Evolutionary conservation across 2,797 vertebrate species (phyloP).

Genomic region (Anguilla megastoma): DNA sequence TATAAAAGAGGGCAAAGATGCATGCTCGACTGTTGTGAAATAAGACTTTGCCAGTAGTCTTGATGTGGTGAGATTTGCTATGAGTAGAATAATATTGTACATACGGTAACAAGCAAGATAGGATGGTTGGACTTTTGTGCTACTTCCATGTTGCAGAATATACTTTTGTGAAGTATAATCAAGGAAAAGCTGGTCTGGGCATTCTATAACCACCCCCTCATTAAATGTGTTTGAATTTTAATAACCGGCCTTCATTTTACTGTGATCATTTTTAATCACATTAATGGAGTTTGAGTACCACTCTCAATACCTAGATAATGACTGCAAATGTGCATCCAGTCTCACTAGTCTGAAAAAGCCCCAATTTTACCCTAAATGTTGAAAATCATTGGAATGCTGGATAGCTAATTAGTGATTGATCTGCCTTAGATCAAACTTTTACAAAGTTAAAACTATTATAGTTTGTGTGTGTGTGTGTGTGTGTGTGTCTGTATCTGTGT

Average conservation of each 20-base stretch:
- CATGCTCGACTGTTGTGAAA: background rate
- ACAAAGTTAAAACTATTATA: constrained; percentile 18
- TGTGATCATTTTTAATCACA: constrained; percentile 53
- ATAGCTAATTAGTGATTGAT: constrained; percentile 17
- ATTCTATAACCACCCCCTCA: constrained; percentile 22
- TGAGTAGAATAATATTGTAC: background rate
- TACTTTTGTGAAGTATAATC: constrained; percentile 25
- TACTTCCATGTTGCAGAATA: constrained; percentile 18
- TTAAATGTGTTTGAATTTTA: constrained; percentile 36
- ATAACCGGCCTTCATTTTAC: constrained; percentile 20
- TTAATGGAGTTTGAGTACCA: constrained; percentile 67
- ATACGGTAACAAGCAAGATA: background rate
- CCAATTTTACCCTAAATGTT: constrained; percentile 21
- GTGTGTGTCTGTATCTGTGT: background rate
- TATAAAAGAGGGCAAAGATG: background rate
- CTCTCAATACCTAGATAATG: constrained; percentile 59
- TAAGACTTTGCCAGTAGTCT: background rate
- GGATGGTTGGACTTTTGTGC: background rate
- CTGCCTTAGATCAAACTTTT: background rate
- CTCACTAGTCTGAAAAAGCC: constrained; percentile 32
- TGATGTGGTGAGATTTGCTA: background rate
- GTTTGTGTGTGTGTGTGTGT: background rate
- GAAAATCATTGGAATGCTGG: constrained; percentile 5
- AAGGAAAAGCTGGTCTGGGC: constrained; percentile 22
- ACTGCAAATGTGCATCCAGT: constrained; percentile 64